Conservation (phyloP, 1,140 invertebrate species). For the Hycleus cichorii region DNA sequence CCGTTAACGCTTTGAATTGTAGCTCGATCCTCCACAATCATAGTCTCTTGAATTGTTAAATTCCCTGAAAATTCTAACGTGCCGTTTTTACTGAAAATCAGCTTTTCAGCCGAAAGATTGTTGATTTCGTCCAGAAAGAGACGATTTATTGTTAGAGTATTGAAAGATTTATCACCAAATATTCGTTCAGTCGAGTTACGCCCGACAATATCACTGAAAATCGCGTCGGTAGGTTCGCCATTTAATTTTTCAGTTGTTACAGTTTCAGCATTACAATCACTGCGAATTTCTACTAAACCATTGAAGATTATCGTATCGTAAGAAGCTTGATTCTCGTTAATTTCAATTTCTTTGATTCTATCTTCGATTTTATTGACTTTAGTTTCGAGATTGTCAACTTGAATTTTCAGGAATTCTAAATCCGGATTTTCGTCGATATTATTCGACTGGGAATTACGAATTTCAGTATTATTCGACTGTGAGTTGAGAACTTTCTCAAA, state of each 20-base stretch:
- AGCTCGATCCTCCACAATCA: conserved; percentile 2
- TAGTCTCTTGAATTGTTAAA: background rate
- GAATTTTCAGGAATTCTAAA: background rate
- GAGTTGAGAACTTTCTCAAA: too few relatives aligned
- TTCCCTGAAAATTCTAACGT: background rate
- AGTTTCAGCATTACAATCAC: conserved; percentile 21
- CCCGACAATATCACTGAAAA: too few relatives aligned
- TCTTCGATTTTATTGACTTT: conserved; percentile 28
- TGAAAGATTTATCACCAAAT: conserved; percentile 25
- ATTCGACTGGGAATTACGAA: too few relatives aligned
- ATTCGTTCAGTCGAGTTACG: background rate
- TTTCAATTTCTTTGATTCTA: background rate
- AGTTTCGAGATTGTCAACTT: conserved; percentile 27
- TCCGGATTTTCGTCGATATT: too few relatives aligned
- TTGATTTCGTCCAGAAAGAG: background rate
- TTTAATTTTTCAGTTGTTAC: conserved; percentile 24
- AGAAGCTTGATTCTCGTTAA: conserved; percentile 7
- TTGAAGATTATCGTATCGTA: conserved; percentile 31
- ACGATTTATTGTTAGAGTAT: conserved; percentile 12
- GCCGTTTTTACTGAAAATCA: background rate
- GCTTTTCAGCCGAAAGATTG: background rate
- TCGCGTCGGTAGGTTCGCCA: conserved; percentile 18
- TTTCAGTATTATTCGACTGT: too few relatives aligned
- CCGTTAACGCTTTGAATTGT: conserved; percentile 22
- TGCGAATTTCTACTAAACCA: conserved; percentile 28